A percentile compares a stretch with the other conserved stretches of the same genome.
Conservation (phyloP, 2,113 vertebrate species). For the Campylomormyrus tamandua region DNA sequence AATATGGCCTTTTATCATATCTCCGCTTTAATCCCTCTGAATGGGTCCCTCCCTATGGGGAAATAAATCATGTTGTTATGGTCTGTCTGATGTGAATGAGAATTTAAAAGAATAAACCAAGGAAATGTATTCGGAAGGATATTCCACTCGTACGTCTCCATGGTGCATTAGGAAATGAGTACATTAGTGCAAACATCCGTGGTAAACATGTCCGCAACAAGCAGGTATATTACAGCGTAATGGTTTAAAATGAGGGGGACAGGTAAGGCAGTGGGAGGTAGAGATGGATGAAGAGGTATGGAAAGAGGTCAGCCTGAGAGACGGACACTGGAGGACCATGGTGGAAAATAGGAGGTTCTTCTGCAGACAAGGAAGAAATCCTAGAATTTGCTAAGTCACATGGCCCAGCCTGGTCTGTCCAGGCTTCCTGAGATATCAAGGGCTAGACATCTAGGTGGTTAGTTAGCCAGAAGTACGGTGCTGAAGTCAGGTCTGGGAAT, state of each 20-base stretch:
- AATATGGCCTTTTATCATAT: not conserved
- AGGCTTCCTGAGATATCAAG: not conserved
- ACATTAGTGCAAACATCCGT: not conserved
- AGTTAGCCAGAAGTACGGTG: not conserved
- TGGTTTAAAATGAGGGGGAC: not conserved
- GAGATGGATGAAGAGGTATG: not conserved
- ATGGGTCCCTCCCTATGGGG: not conserved
- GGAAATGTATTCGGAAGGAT: not conserved
- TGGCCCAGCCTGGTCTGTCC: not conserved
- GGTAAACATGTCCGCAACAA: not conserved
- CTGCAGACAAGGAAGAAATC: not conserved
- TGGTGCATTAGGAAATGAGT: not conserved
- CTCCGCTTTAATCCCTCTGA: not conserved
- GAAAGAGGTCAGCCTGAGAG: not conserved
- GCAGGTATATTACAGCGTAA: not conserved
- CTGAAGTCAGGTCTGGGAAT: not conserved
- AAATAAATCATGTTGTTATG: not conserved
- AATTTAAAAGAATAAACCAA: not conserved
- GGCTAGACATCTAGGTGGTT: not conserved
- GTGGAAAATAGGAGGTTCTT: not conserved
- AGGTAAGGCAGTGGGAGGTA: not conserved
- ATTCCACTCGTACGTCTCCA: not conserved
- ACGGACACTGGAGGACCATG: not conserved
- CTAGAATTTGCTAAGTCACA: not conserved
- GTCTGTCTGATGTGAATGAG: not conserved